Conservation (phyloP, 2,113 vertebrate species). For the Climacteris rufus region DNA sequence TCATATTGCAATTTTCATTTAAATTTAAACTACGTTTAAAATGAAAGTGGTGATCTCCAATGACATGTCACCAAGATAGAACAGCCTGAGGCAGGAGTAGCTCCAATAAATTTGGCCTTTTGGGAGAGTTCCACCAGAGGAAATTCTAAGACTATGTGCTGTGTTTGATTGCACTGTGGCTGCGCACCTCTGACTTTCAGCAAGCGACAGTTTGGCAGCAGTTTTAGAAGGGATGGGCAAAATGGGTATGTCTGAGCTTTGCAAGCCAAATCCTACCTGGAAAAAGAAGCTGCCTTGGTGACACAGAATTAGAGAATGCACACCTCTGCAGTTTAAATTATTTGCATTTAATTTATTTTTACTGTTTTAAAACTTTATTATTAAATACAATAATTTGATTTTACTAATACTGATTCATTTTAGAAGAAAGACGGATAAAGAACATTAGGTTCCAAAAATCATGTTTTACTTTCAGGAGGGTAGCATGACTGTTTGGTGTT, state of each 20-base stretch:
- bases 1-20: constrained; percentile 19
- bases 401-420: not conserved
- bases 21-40: constrained; percentile 46
- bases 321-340: not conserved
- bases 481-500: not conserved
- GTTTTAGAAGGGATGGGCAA: not conserved
- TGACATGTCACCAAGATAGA: not conserved
- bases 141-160: not conserved
- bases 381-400: not conserved
- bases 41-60: constrained; percentile 17
- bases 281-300: not conserved
- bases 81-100: constrained; percentile 6
- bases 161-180: not conserved
- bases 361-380: not conserved
- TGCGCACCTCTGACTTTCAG: not conserved
- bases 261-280: not conserved
- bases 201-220: not conserved
- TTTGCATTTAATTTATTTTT: not conserved
- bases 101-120: constrained; percentile 46
- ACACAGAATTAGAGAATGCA: not conserved
- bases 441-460: not conserved
- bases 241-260: not conserved
- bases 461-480: not conserved
- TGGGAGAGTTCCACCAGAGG: constrained; percentile 16
- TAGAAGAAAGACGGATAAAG: not conserved